A percentile compares a stretch with the other conserved stretches of the same genome.
Evolutionary conservation across 1,140 invertebrate genomes (phyloP).

Genomic region (Glossosoma conforme): DNA sequence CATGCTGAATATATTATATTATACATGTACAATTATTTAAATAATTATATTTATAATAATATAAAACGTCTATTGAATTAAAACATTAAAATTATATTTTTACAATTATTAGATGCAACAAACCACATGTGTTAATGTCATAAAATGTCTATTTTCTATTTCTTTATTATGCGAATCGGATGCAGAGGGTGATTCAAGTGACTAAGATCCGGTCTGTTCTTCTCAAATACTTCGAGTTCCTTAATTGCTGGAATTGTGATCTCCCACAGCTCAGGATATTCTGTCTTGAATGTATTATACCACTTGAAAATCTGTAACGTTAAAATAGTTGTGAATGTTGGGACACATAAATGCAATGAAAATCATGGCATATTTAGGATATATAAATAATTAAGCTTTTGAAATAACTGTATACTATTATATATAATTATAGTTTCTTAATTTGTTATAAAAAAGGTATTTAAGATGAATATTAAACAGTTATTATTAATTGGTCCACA

Average conservation of each 20-base stretch:
- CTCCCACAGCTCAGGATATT: constrained; percentile 63
- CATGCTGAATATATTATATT: background rate
- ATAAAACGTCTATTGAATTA: no score
- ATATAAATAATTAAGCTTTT: no score
- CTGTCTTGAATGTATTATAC: constrained; percentile 63
- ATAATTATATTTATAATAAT: no score
- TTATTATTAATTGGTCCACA: no score
- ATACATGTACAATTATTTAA: background rate
- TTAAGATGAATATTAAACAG: no score
- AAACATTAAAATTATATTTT: constrained; percentile 7
- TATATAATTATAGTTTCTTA: no score
- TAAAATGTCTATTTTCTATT: constrained; percentile 13
- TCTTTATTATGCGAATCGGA: constrained; percentile 51
- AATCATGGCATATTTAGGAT: no score
- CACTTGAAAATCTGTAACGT: constrained; percentile 52
- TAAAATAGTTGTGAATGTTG: no score
- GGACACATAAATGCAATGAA: no score
- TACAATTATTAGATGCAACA: background rate
- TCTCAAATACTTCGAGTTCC: constrained; percentile 58
- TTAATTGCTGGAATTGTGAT: constrained; percentile 61
- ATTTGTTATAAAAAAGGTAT: no score
- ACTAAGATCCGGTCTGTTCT: constrained; percentile 64
- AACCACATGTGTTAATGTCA: no score
- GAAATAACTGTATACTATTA: no score
- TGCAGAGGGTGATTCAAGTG: constrained; percentile 66